Evolutionary conservation across 2,113 vertebrate genomes (phyloP).

Genomic region (Stigmatopora nigra): DNA sequence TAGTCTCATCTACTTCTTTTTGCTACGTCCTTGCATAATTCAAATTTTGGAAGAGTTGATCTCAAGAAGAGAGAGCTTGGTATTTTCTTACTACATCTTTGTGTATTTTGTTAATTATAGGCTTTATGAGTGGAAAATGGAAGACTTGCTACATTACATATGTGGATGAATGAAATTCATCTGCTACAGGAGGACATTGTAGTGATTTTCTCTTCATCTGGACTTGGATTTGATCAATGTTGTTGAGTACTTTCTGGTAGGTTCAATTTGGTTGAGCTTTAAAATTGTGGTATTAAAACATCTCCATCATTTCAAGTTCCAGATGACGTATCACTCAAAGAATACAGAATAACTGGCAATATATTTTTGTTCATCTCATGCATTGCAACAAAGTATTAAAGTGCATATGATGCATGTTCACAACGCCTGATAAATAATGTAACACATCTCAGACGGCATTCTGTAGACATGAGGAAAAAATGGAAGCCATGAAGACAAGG

Average conservation of each 20-base stretch:
- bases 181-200: slow-evolving; percentile 29
- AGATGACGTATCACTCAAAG: slow-evolving; percentile 4
- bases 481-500: slow-evolving; percentile 11
- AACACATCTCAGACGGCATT: slow-evolving; percentile 4
- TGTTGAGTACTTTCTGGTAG: not conserved
- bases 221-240: slow-evolving; percentile 6
- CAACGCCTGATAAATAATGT: slow-evolving; percentile 1
- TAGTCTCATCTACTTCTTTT: slow-evolving; percentile 15
- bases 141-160: slow-evolving; percentile 47
- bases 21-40: slow-evolving; percentile 55
- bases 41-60: slow-evolving; percentile 40
- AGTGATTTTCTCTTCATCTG: slow-evolving; percentile 6
- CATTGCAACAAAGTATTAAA: slow-evolving; percentile 12
- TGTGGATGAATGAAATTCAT: slow-evolving; percentile 32
- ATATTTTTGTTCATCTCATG: not conserved
- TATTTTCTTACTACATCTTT: slow-evolving; percentile 19
- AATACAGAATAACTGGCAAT: slow-evolving; percentile 1
- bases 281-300: slow-evolving; percentile 23
- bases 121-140: slow-evolving; percentile 23
- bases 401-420: slow-evolving; percentile 14
- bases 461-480: slow-evolving; percentile 26
- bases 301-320: not conserved
- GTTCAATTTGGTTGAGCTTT: slow-evolving; percentile 25
- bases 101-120: slow-evolving; percentile 18
- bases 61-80: slow-evolving; percentile 20